These are phyloP conservation scores for Acrocephalus kingi DNA, from an alignment of 2,113 vertebrate genomes.

Conservation along the genomic window DNA sequence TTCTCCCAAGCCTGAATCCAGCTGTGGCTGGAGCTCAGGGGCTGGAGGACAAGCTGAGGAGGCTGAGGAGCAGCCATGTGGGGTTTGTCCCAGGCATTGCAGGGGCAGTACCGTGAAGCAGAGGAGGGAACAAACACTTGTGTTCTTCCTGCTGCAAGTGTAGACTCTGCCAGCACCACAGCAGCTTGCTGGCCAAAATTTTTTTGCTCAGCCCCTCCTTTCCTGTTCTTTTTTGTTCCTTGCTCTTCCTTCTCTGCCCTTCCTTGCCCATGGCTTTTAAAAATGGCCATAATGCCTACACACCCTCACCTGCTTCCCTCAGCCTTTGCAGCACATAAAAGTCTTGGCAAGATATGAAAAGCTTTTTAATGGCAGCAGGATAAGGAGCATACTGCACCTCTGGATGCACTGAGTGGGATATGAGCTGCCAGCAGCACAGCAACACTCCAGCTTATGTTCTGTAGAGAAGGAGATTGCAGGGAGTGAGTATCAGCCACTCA, in stretches of 20 bases:
- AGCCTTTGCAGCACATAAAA: neutral
- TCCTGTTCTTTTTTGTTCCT: neutral
- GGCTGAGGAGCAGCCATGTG: rapidly evolving
- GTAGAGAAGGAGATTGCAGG: constrained; percentile 64
- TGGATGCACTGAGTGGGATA: constrained; percentile 53
- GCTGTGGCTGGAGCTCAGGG: neutral
- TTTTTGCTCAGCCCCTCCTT: neutral
- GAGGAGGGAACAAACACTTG: neutral
- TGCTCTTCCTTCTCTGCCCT: neutral
- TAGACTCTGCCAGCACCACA: neutral
- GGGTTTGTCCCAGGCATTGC: neutral
- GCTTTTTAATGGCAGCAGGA: neutral
- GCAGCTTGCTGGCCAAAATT: neutral
- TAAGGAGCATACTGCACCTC: neutral
- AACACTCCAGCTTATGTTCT: constrained; percentile 49
- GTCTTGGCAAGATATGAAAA: neutral
- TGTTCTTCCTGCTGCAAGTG: neutral
- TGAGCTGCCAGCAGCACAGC: constrained; percentile 67
- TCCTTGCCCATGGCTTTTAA: neutral
- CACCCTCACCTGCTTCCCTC: neutral
- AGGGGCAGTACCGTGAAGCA: neutral
- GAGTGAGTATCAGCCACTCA: neutral
- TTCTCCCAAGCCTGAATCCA: neutral
- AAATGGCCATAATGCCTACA: neutral
- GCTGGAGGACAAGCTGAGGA: neutral